Conservation (phyloP, 2,113 vertebrate species). For the Upupa epops region DNA sequence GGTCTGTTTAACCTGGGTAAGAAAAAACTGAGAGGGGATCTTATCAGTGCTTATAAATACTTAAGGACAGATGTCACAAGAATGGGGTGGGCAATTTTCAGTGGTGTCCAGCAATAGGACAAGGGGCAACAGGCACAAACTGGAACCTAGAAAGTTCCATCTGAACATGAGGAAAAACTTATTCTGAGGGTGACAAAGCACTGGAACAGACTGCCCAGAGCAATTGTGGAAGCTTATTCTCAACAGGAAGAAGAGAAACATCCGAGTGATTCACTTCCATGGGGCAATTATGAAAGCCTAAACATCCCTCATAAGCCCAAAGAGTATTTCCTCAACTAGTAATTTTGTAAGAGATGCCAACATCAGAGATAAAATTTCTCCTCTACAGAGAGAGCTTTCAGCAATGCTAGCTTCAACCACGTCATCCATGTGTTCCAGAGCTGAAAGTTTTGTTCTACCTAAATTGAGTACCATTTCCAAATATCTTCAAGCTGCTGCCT, state of each 20-base stretch:
- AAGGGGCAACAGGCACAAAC: no score
- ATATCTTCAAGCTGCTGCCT: neutral
- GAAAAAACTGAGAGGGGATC: no score
- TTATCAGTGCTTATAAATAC: no score
- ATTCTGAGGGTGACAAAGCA: no score
- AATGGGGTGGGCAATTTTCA: no score
- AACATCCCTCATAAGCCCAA: neutral
- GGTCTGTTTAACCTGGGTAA: no score
- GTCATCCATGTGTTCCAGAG: accelerated
- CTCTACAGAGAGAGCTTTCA: neutral
- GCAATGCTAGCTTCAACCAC: neutral
- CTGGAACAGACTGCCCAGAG: no score
- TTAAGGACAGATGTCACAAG: no score
- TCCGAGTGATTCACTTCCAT: neutral
- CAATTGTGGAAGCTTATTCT: no score
- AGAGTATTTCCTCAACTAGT: neutral
- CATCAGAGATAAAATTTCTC: neutral
- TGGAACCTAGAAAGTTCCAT: no score
- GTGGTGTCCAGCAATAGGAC: no score
- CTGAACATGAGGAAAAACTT: no score
- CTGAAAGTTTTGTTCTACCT: neutral
- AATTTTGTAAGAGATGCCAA: neutral
- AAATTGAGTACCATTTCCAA: neutral
- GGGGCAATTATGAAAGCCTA: neutral
- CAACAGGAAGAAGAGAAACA: neutral